A percentile compares a stretch with the other conserved stretches of the same genome.
Evolutionary conservation across 2,888 invertebrate genomes (phyloP).

Genomic region (Lamproptera curius): DNA sequence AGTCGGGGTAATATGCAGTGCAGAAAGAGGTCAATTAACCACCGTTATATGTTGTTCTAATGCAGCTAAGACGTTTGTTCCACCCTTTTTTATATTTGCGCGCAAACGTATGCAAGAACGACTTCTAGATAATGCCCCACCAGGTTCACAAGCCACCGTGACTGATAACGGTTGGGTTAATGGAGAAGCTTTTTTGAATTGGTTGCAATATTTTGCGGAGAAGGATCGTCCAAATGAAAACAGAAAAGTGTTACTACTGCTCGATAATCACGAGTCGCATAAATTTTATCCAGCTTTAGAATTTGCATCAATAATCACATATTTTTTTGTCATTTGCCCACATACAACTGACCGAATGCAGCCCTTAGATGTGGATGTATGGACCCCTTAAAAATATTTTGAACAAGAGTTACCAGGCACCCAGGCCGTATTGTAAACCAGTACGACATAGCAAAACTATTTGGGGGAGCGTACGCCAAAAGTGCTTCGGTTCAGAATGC

Average conservation of each 20-base stretch:
- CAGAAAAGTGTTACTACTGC: constrained; percentile 25
- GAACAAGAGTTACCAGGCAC: no score
- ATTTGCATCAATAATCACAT: no score
- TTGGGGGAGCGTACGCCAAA: not conserved
- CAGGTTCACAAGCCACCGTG: constrained; percentile 28
- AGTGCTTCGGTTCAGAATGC: no score
- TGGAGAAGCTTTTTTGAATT: constrained; percentile 17
- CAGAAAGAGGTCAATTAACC: constrained; percentile 22
- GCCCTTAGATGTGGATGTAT: no score
- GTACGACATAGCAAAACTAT: not conserved
- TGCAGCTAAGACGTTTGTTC: constrained; percentile 14
- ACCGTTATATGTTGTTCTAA: constrained; percentile 22
- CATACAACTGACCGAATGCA: no score
- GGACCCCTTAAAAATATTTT: no score
- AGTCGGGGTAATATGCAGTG: constrained; percentile 23
- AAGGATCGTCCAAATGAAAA: constrained; percentile 24
- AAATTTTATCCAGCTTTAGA: no score
- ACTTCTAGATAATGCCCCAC: constrained; percentile 26
- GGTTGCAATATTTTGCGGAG: constrained; percentile 27
- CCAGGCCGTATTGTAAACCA: no score
- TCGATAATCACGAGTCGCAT: constrained; percentile 28
- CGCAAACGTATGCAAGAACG: not conserved
- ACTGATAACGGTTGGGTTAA: constrained; percentile 10
- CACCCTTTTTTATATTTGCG: constrained; percentile 12
- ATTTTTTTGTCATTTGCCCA: no score